A percentile compares a stretch with the other conserved stretches of the same genome.
Evolutionary conservation across 2,113 vertebrate species (phyloP).

Genomic region (Pterocles orientalis): DNA sequence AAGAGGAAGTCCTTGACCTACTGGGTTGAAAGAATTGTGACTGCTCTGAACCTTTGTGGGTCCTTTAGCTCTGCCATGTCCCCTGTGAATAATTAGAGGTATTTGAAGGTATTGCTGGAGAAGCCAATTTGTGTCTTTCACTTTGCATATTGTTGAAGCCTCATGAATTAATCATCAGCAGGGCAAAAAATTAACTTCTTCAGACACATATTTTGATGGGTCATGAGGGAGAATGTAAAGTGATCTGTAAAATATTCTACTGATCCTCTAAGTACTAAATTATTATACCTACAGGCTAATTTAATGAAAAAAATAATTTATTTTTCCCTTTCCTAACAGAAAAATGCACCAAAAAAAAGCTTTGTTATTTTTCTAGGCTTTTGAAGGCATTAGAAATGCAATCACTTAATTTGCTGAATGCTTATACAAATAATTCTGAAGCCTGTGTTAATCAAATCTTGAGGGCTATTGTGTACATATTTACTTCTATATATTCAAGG

Average conservation of each 20-base stretch:
- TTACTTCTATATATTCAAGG: neutral
- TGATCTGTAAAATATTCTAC: constrained; percentile 85
- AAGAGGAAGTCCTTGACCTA: constrained; percentile 82
- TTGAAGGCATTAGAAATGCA: constrained; percentile 20
- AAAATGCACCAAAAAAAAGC: constrained; percentile 16
- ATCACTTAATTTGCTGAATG: constrained; percentile 41
- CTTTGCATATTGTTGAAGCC: constrained; percentile 85
- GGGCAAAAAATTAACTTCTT: constrained; percentile 84
- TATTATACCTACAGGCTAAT: constrained; percentile 82
- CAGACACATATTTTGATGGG: constrained; percentile 83
- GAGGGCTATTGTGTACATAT: neutral
- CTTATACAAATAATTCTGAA: constrained; percentile 16
- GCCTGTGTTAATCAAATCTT: constrained; percentile 21
- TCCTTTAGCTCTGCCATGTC: constrained; percentile 77
- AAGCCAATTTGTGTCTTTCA: constrained; percentile 85
- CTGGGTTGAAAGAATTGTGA: constrained; percentile 80
- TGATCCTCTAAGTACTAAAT: constrained; percentile 83
- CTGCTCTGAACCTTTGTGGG: constrained; percentile 79
- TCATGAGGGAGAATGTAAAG: constrained; percentile 83
- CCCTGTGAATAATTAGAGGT: constrained; percentile 85
- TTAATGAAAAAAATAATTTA: constrained; percentile 36
- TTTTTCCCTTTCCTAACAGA: constrained; percentile 28
- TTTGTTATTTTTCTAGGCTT: constrained; percentile 40
- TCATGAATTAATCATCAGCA: constrained; percentile 84
- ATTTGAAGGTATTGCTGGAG: constrained; percentile 82